These are phyloP conservation scores for Panurus biarmicus DNA, from an alignment of 2,113 vertebrate species.

Conservation along the genomic window DNA sequence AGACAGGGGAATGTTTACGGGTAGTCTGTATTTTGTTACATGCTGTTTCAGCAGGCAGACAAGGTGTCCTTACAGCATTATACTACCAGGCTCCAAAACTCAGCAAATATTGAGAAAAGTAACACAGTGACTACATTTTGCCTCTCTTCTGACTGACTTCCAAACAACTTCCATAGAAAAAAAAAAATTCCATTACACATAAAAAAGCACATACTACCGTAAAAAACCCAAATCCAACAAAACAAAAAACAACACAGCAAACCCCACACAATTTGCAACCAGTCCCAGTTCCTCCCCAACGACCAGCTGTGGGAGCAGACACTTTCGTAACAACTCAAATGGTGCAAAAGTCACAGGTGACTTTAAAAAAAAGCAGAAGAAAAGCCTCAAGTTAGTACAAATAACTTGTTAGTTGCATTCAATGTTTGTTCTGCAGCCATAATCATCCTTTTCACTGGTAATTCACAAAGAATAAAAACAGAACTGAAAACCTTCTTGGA, in stretches of 20 bases:
- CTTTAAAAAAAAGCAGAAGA: background rate
- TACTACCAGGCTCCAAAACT: background rate
- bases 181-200: background rate
- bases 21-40: background rate
- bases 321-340: background rate
- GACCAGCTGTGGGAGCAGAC: background rate
- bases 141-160: background rate
- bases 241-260: background rate
- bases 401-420: background rate
- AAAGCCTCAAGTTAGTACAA: background rate
- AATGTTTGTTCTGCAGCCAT: background rate
- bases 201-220: background rate
- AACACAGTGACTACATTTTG: background rate
- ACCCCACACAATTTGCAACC: background rate
- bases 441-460: background rate
- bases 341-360: background rate
- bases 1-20: background rate
- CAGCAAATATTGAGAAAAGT: background rate
- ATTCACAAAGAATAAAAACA: background rate
- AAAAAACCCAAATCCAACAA: background rate
- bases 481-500: background rate
- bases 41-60: conserved; percentile 34
- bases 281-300: background rate
- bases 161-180: background rate
- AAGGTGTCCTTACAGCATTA: background rate